Percentiles rank a stretch among this genome's conserved stretches.
Conservation (phyloP, 2,888 invertebrate genomes). For the Blastobasis adustella region DNA sequence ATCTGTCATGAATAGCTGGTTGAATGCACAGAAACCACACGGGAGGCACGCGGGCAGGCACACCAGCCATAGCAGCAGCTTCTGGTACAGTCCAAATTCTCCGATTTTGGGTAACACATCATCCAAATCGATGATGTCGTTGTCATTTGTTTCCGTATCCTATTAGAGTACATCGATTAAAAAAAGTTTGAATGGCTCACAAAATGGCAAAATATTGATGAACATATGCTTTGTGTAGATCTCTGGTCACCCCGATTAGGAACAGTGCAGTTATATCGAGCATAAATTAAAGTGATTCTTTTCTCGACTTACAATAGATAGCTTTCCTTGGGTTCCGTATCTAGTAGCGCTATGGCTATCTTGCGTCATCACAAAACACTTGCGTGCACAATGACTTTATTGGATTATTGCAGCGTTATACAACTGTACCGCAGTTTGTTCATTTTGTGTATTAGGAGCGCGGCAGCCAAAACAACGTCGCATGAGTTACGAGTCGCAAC, state of each 20-base stretch:
- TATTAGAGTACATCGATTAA: neutral
- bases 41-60: constrained; percentile 93
- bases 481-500: constrained; percentile 17
- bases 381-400: neutral
- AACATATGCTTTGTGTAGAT: no score
- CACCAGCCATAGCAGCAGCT: constrained; percentile 87
- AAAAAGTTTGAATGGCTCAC: no score
- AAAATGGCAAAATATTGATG: no score
- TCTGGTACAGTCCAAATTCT: constrained; percentile 93
- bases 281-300: no score
- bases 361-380: constrained; percentile 32
- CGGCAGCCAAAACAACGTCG: constrained; percentile 2
- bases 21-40: constrained; percentile 94
- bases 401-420: no score
- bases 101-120: constrained; percentile 90
- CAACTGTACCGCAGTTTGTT: no score
- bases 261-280: no score
- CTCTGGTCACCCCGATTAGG: no score
- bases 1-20: constrained; percentile 94
- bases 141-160: constrained; percentile 29
- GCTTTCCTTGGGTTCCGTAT: constrained; percentile 37
- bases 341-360: constrained; percentile 26
- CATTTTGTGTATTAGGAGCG: no score
- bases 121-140: constrained; percentile 83
- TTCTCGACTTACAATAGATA: constrained; percentile 10